Conservation (phyloP, 2,888 invertebrate genomes). For the Lochmaea capreae region DNA sequence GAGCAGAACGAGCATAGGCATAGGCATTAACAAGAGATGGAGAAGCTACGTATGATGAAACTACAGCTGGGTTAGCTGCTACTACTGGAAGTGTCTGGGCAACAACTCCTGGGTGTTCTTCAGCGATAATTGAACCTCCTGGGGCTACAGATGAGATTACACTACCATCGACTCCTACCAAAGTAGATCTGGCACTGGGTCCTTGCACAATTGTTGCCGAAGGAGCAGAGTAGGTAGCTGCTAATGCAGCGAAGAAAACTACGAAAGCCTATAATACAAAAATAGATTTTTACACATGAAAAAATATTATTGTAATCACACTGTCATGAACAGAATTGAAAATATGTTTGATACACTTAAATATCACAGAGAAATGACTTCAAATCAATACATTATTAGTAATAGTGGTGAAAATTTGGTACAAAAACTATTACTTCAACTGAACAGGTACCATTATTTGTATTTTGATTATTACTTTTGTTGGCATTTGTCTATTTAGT, state of each 20-base stretch:
- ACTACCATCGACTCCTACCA: conserved; percentile 55
- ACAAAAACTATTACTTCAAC: too few species aligned
- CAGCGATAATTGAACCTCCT: conserved; percentile 54
- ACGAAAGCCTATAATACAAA: conserved; percentile 43
- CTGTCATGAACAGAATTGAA: not conserved
- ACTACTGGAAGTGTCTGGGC: conserved; percentile 46
- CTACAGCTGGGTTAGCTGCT: conserved; percentile 42
- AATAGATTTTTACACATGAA: not conserved
- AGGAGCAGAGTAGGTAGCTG: conserved; percentile 48
- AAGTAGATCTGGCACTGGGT: conserved; percentile 54
- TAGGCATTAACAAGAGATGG: conserved; percentile 35
- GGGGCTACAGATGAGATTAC: conserved; percentile 54
- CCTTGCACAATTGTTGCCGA: conserved; percentile 55
- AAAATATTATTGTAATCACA: not conserved
- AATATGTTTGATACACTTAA: too few species aligned
- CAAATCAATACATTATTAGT: too few species aligned
- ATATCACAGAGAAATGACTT: too few species aligned
- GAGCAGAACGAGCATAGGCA: conserved; percentile 37
- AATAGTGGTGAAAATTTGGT: too few species aligned
- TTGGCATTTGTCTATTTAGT: too few species aligned
- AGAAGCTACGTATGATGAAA: conserved; percentile 25
- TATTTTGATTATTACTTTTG: too few species aligned
- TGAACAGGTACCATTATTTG: too few species aligned
- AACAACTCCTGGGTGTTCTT: conserved; percentile 44
- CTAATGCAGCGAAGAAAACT: conserved; percentile 53